phyloP scores from a whole-genome alignment of 2,797 vertebrate species.

The Acanthurus tractus region DNA sequence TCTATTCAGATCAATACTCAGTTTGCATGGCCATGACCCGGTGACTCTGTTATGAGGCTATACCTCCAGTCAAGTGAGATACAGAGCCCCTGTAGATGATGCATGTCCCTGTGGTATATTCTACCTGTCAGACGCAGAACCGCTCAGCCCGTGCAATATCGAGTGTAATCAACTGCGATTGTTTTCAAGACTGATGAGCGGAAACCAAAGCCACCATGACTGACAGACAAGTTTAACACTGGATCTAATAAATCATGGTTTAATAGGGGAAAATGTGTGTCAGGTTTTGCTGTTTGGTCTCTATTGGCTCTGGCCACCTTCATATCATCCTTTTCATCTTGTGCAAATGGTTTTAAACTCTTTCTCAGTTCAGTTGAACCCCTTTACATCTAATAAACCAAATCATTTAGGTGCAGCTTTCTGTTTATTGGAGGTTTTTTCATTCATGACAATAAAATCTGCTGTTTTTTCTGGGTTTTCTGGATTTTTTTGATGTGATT shows the following conservation, averaged over 20 bases:
- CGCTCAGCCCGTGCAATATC: slow-evolving; percentile 15
- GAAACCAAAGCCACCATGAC: slow-evolving; percentile 15
- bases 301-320: slow-evolving; percentile 34
- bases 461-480: neutral
- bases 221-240: slow-evolving; percentile 17
- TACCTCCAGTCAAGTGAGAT: slow-evolving; percentile 19
- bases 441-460: slow-evolving; percentile 16
- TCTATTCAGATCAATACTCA: slow-evolving; percentile 58
- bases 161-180: slow-evolving; percentile 17
- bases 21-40: slow-evolving; percentile 57
- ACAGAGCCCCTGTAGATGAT: slow-evolving; percentile 14
- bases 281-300: slow-evolving; percentile 14
- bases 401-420: neutral
- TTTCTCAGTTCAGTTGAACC: no score
- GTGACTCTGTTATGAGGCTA: slow-evolving; percentile 27
- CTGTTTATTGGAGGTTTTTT: slow-evolving; percentile 1
- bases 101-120: slow-evolving; percentile 34
- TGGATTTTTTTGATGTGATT: no score
- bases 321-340: slow-evolving; percentile 15
- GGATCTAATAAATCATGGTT: slow-evolving; percentile 16
- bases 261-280: slow-evolving; percentile 9
- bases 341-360: neutral
- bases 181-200: slow-evolving; percentile 33
- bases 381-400: no score
- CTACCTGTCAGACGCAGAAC: no score